Conservation (phyloP, 1,140 invertebrate genomes). For the Pseudomyrmex flavicornis region DNA sequence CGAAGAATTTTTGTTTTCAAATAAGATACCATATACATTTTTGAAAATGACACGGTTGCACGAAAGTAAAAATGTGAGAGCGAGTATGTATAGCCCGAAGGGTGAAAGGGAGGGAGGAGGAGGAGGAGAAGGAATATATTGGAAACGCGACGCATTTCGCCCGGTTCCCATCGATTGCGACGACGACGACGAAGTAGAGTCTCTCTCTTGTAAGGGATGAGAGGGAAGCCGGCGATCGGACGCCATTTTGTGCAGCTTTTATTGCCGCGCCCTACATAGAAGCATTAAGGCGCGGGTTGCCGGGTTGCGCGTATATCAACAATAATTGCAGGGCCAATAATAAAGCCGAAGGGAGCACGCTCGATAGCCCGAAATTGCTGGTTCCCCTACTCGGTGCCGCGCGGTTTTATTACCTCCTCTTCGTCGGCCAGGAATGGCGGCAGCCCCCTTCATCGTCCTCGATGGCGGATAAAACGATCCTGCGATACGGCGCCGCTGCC, state of each 20-base stretch:
- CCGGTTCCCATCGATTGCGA: slow-evolving; percentile 31
- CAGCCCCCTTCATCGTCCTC: slow-evolving; percentile 80
- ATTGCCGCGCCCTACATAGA: slow-evolving; percentile 78
- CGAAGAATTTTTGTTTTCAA: no score
- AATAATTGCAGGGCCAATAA: slow-evolving; percentile 85
- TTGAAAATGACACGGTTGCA: no score
- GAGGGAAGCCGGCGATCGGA: slow-evolving; percentile 35
- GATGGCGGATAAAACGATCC: slow-evolving; percentile 84
- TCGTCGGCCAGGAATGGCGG: slow-evolving; percentile 78
- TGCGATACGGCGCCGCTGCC: slow-evolving; percentile 71
- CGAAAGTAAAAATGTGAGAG: no score
- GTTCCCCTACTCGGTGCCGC: slow-evolving; percentile 78
- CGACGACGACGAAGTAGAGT: neutral
- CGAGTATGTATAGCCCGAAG: no score
- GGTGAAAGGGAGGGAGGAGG: no score
- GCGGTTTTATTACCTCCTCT: slow-evolving; percentile 69
- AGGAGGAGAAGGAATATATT: no score
- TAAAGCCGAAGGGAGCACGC: slow-evolving; percentile 82
- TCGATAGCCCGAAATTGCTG: slow-evolving; percentile 80
- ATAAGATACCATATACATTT: no score
- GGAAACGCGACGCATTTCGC: neutral
- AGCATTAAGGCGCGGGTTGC: slow-evolving; percentile 76
- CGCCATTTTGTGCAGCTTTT: slow-evolving; percentile 77
- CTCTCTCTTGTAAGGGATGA: slow-evolving; percentile 5
- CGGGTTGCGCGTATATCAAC: slow-evolving; percentile 84